A percentile compares a stretch with the other conserved stretches of the same genome.
Conservation (phyloP, 2,888 invertebrate species). For the Caenorhabditis sp. region DNA sequence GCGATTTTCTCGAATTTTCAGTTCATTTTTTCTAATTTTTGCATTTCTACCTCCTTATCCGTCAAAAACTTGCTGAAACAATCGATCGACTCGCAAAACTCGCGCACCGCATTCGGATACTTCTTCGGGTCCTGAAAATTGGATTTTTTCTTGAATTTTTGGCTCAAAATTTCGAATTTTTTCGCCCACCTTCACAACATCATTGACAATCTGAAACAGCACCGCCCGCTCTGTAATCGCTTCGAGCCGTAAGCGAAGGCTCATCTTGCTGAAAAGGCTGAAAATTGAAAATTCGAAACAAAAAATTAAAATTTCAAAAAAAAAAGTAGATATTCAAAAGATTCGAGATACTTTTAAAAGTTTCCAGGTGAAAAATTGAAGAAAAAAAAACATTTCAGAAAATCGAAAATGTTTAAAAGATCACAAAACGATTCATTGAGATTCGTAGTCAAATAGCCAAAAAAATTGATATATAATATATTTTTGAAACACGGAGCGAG, state of each 20-base stretch:
- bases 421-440: background rate
- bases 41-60: slow-evolving; percentile 29
- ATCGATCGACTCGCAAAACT: slow-evolving; percentile 26
- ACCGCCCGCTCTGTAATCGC: slow-evolving; percentile 35
- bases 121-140: slow-evolving; percentile 25
- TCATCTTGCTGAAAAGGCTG: slow-evolving; percentile 13
- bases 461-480: background rate
- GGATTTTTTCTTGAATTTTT: background rate
- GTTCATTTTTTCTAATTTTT: background rate
- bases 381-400: background rate
- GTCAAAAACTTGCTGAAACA: slow-evolving; percentile 39
- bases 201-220: slow-evolving; percentile 38
- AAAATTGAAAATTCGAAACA: background rate
- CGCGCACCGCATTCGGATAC: slow-evolving; percentile 1
- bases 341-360: background rate
- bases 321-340: background rate
- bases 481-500: background rate
- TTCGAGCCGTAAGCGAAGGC: slow-evolving; percentile 13
- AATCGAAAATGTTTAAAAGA: background rate
- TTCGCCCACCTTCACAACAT: slow-evolving; percentile 40
- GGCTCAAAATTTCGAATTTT: background rate
- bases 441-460: background rate
- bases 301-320: background rate
- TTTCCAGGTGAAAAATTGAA: background rate
- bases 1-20: too few species aligned